Conservation (phyloP, 2,888 invertebrate genomes). For the Oeneis ivallda region DNA sequence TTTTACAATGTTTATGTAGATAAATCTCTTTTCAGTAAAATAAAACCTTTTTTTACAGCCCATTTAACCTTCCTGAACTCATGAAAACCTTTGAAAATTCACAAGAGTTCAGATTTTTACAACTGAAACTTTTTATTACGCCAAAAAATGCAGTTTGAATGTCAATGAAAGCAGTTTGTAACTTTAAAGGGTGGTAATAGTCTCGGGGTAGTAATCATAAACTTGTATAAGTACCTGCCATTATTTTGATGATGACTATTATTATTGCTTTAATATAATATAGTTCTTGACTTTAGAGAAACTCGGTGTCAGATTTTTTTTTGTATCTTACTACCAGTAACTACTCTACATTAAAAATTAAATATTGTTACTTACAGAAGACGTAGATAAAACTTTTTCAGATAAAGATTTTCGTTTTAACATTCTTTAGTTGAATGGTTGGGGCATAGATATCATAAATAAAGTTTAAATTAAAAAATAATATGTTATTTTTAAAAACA, state of each 20-base stretch:
- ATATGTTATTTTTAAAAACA: too few relatives aligned
- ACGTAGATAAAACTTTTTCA: too few relatives aligned
- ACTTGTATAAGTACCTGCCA: too few relatives aligned
- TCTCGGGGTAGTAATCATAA: background rate
- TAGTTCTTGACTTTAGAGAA: background rate
- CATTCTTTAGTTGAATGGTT: too few relatives aligned
- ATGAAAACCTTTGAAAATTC: constrained; percentile 1
- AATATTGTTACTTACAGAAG: background rate
- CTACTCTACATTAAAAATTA: background rate
- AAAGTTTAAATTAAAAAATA: too few relatives aligned
- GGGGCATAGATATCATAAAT: too few relatives aligned
- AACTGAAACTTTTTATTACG: background rate
- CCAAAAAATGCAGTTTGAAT: constrained; percentile 4
- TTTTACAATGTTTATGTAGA: background rate
- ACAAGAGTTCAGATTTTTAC: background rate
- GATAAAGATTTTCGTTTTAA: too few relatives aligned
- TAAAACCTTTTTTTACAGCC: background rate
- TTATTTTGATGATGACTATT: too few relatives aligned
- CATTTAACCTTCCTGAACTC: background rate
- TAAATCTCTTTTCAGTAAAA: background rate
- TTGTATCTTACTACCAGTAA: background rate
- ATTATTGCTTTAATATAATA: background rate
- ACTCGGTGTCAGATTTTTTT: background rate
- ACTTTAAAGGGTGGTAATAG: background rate
- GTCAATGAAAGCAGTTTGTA: background rate